phyloP scores from a whole-genome alignment of 2,888 invertebrate genomes.

The Lasioglossum morio region DNA sequence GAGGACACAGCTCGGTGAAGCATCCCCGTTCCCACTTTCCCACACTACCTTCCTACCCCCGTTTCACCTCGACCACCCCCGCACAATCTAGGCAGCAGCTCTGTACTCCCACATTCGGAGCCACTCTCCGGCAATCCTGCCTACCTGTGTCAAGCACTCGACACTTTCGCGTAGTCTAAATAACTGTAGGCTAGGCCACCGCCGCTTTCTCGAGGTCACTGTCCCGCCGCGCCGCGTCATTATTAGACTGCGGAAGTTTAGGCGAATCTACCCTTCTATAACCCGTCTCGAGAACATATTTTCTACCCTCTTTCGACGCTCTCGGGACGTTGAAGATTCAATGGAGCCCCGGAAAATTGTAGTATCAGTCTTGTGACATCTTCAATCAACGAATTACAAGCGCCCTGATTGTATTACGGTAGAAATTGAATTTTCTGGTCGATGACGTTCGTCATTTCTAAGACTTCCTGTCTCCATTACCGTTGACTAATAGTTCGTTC shows the following conservation, averaged over 20 bases:
- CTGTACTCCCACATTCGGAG: conserved; percentile 38
- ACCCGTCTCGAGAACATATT: neutral
- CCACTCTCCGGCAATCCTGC: conserved; percentile 61
- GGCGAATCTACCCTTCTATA: neutral
- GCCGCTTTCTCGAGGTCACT: neutral
- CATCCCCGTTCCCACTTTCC: conserved; percentile 57
- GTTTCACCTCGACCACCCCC: conserved; percentile 13
- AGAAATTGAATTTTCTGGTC: no score
- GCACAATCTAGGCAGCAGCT: conserved; percentile 43
- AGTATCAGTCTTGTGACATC: no score
- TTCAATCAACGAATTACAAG: no score
- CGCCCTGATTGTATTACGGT: no score
- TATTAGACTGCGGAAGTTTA: neutral
- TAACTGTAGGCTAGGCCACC: conserved; percentile 51
- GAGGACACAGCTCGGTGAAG: conserved; percentile 71
- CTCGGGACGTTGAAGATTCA: neutral
- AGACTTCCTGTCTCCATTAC: no score
- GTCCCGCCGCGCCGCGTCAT: neutral
- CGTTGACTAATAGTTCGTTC: no score
- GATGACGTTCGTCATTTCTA: no score
- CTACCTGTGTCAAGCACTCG: conserved; percentile 72
- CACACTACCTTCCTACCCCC: neutral
- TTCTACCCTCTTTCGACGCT: neutral
- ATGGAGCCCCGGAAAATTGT: neutral
- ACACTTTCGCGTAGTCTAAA: conserved; percentile 73